Base-by-base conservation (phyloP, 2,888 invertebrate species). In the Callyntrura sp. region DNA sequence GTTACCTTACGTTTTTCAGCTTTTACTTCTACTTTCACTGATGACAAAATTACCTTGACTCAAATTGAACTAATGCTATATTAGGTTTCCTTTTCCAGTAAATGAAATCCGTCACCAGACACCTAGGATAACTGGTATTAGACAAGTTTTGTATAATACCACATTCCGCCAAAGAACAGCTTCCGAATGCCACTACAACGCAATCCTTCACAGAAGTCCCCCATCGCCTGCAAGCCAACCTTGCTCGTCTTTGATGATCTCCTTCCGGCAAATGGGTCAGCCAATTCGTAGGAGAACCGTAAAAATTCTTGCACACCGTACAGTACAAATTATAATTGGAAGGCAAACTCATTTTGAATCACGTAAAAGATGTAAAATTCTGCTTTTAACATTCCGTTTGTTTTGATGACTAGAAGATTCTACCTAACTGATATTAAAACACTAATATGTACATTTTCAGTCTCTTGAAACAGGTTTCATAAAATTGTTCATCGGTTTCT, bases 51-150 rank as follows among this genome's bases (percentile, higher is more conserved):
- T 60, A 82, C 81, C 23, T 82, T 3, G 62, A 62, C 8, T 62
- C 81, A 82, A 82, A 88, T 51, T 83, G 51, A 5, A 88, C 8
- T 3, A 88, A n/a, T 43, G 73, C 68, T 17, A 88, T 23, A 57
- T 73, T 73, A 0, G 82, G 82, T 17, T 62, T 51, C 51, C 73
- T 78, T 14, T 55, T 82, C 82, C 82, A 82, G 17, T 20, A 83
- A 0, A 88, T 20, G 20, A 81, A 88, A 25, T 88, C 82, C 0
- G 88, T 43, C 8, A 88, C 82, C 0, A 88, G 2, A 3, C 20
- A 45, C 11, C 45, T 17, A 5, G 45, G 6, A n/a, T 28, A n/a
- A n/a, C n/a, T n/a, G n/a, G n/a, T 8, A 23, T 35, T 28, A 11
- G 70, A 57, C n/a, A 82, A 83, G 25, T 9, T 20, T 70, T 25